Conservation (phyloP, 2,113 vertebrate genomes). For the Riparia riparia region DNA sequence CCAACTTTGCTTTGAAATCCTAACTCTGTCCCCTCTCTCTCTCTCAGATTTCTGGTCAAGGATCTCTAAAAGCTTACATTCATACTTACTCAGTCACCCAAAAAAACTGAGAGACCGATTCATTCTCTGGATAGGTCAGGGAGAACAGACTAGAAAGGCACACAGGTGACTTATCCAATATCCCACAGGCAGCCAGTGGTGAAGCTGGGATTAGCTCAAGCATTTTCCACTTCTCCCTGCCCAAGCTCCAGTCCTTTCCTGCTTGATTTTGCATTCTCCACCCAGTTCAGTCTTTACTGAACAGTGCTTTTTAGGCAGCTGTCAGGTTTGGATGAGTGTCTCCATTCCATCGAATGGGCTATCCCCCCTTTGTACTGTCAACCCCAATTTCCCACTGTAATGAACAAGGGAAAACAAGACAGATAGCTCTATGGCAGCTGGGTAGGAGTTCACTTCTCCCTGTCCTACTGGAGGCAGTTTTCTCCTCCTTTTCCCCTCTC, state of each 20-base stretch:
- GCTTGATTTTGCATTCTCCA: neutral
- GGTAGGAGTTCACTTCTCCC: neutral
- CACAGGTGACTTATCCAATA: neutral
- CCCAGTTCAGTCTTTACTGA: neutral
- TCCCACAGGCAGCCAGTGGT: neutral
- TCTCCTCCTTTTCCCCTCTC: neutral
- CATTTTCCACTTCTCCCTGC: neutral
- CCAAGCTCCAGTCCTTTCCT: neutral
- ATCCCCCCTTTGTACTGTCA: neutral
- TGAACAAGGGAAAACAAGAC: neutral
- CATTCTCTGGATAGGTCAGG: neutral
- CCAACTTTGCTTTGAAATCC: neutral
- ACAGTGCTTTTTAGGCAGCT: constrained; percentile 22
- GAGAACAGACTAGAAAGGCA: neutral
- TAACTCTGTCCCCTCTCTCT: neutral
- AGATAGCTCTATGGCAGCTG: neutral
- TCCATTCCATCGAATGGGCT: constrained; percentile 18
- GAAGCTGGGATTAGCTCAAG: neutral
- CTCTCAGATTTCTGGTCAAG: neutral
- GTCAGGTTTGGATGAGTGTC: constrained; percentile 49
- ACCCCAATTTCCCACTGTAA: constrained; percentile 47
- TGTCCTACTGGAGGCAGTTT: neutral
- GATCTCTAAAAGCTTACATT: neutral
- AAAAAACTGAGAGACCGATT: neutral
- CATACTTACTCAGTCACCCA: neutral